Evolutionary conservation across 2,888 invertebrate species (phyloP).

Genomic region (Geophilus truncorum): DNA sequence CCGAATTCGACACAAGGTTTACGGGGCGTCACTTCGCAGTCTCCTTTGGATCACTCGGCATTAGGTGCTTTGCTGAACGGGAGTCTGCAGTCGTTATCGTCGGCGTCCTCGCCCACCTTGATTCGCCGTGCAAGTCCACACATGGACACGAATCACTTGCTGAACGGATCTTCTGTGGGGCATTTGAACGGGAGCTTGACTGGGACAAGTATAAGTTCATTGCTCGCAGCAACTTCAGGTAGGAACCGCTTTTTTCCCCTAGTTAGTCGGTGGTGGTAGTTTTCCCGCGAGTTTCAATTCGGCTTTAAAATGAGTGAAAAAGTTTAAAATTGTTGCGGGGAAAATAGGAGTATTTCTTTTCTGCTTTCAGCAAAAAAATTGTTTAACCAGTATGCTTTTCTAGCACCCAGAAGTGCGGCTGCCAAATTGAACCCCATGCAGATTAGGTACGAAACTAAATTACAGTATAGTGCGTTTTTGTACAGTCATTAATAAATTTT

Average conservation of each 20-base stretch:
- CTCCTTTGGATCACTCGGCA: slow-evolving; percentile 34
- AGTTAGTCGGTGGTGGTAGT: too few species aligned
- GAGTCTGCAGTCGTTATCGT: slow-evolving; percentile 33
- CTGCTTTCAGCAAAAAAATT: slow-evolving; percentile 38
- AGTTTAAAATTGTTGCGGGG: too few species aligned
- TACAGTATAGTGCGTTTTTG: background rate
- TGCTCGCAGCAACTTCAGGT: background rate
- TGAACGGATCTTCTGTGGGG: slow-evolving; percentile 31
- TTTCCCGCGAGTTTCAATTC: background rate
- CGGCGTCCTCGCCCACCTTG: slow-evolving; percentile 18
- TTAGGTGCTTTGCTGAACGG: slow-evolving; percentile 38
- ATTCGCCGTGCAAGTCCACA: slow-evolving; percentile 35
- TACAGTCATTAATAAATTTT: slow-evolving; percentile 48
- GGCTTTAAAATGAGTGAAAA: too few species aligned
- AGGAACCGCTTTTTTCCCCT: too few species aligned
- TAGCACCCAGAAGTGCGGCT: slow-evolving; percentile 38
- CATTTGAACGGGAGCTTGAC: slow-evolving; percentile 26
- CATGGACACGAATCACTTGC: slow-evolving; percentile 33
- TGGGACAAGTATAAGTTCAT: background rate
- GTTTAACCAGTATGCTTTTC: slow-evolving; percentile 42
- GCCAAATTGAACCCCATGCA: slow-evolving; percentile 51
- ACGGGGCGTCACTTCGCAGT: slow-evolving; percentile 38
- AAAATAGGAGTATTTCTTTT: background rate
- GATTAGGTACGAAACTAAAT: slow-evolving; percentile 45
- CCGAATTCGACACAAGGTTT: slow-evolving; percentile 38